A percentile compares a stretch with the other conserved stretches of the same genome.
phyloP scores from a whole-genome alignment of 2,888 invertebrate genomes.

The Uropetala carovei region DNA sequence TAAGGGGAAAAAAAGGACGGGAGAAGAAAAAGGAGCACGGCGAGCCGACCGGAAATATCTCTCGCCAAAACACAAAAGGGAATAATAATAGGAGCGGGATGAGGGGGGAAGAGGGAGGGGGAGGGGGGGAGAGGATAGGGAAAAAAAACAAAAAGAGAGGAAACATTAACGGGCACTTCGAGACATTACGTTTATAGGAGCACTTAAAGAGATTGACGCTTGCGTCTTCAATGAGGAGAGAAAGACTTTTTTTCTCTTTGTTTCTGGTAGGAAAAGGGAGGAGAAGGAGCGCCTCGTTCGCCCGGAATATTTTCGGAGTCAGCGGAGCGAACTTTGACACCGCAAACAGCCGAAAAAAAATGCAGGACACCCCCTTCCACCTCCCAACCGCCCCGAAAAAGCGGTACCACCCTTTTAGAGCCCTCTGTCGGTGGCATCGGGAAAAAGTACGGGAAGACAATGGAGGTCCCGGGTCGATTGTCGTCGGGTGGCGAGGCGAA shows the following conservation, averaged over 20 bases:
- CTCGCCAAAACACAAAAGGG: slow-evolving; percentile 43
- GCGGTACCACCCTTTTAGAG: no score
- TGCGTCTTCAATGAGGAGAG: neutral
- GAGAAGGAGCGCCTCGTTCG: neutral
- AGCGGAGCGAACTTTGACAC: neutral
- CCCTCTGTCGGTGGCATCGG: neutral
- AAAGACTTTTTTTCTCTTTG: neutral
- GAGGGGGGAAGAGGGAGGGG: neutral
- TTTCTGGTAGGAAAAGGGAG: neutral
- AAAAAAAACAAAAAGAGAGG: neutral
- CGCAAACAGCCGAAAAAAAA: neutral
- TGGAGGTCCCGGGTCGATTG: neutral
- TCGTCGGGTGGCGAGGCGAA: neutral
- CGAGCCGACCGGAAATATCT: slow-evolving; percentile 48
- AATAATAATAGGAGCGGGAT: neutral
- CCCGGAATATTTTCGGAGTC: neutral
- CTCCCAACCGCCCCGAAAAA: no score
- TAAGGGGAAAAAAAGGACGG: slow-evolving; percentile 18
- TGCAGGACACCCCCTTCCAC: neutral
- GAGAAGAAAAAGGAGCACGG: slow-evolving; percentile 20
- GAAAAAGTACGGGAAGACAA: slow-evolving; percentile 11
- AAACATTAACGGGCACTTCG: slow-evolving; percentile 30
- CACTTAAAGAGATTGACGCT: slow-evolving; percentile 60
- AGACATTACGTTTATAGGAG: slow-evolving; percentile 48
- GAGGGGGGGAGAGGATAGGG: neutral